phyloP scores from a whole-genome alignment of 2,888 invertebrate species.

The Orthosia gothica region DNA sequence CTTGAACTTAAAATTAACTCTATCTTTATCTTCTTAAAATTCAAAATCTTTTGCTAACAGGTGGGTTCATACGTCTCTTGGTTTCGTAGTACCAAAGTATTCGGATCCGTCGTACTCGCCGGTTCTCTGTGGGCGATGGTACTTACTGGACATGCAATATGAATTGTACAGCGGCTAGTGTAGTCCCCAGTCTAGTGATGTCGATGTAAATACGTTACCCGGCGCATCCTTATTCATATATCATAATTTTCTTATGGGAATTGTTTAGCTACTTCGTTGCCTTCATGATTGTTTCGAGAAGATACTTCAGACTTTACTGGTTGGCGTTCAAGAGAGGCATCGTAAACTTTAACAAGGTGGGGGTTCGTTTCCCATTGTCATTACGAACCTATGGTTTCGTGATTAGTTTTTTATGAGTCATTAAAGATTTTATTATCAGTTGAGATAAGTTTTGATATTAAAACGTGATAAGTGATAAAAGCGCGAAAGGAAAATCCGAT shows the following conservation, averaged over 20 bases:
- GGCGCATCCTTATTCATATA: constrained; percentile 66
- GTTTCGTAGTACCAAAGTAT: constrained; percentile 60
- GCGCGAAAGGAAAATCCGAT: not conserved
- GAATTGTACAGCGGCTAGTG: constrained; percentile 83
- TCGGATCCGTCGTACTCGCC: constrained; percentile 76
- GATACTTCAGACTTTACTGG: constrained; percentile 41
- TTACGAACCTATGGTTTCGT: constrained; percentile 16
- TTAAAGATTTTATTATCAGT: constrained; percentile 32
- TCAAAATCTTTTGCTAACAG: constrained; percentile 20
- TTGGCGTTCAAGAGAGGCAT: constrained; percentile 23
- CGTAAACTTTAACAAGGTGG: constrained; percentile 43
- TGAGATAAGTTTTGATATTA: constrained; percentile 16
- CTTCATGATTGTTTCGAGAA: constrained; percentile 47
- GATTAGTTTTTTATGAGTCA: constrained; percentile 38
- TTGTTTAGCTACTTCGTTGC: constrained; percentile 63
- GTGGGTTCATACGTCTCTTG: constrained; percentile 16
- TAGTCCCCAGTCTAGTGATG: constrained; percentile 65
- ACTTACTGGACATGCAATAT: constrained; percentile 88
- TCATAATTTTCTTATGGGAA: constrained; percentile 70
- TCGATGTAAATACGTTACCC: constrained; percentile 62
- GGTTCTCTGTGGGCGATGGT: constrained; percentile 86
- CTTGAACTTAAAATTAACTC: not conserved
- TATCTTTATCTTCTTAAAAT: constrained; percentile 23
- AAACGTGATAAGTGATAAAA: constrained; percentile 4
- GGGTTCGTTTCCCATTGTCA: constrained; percentile 38